Evolutionary conservation across 2,113 vertebrate species (phyloP), one percentile per base, ranked within the genome.

Genomic region (Poeciliopsis prolifica): DNA sequence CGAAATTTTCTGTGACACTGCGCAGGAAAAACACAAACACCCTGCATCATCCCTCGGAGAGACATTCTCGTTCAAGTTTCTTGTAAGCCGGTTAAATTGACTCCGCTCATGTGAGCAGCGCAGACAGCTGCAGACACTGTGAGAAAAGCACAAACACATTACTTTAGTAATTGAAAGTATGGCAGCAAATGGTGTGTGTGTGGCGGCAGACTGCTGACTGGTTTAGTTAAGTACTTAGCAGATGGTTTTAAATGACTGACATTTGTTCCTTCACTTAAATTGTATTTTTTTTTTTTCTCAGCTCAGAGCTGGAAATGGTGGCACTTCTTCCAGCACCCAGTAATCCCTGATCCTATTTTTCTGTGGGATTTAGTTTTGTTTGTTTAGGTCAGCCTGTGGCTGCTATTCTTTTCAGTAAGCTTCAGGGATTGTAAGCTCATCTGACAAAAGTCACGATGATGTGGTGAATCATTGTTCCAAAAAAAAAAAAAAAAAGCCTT

Each of bases 211-310:
- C 85, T 87, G 79, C 75, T 77, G 70, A 90, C 85, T 88, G 91
- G 88, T 90, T 82, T 65, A 74, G 70, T 91, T 80, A 88, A 92
- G 92, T 83, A 72, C 85, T 94, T 91, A 92, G 88, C 93, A 94
- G 93, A 94, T 94, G 91, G 86, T 84, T 93, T 86, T 92, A 80
- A 92, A 90, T 68, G 80, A 74, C 88, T 89, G 78, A 80, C 85
- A 86, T 88, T 93, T 90, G 83, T 93, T 86, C 87, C 87, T 75
- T 68, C 86, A 69, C 60, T 78, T 78, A 81, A 69, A 58, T 74
- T 61, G 48, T 84, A 14, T 83, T 80, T 75, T 71, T 61, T 72
- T 84, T 17, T 83, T 80, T 75, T 71, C 62, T 17, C 58, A 62
- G 60, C 74, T 69, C 63, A 29, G 71, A 72, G 65, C 60, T 37